phyloP scores from a whole-genome alignment of 2,888 invertebrate species.

The Cheilosia vulpina region DNA sequence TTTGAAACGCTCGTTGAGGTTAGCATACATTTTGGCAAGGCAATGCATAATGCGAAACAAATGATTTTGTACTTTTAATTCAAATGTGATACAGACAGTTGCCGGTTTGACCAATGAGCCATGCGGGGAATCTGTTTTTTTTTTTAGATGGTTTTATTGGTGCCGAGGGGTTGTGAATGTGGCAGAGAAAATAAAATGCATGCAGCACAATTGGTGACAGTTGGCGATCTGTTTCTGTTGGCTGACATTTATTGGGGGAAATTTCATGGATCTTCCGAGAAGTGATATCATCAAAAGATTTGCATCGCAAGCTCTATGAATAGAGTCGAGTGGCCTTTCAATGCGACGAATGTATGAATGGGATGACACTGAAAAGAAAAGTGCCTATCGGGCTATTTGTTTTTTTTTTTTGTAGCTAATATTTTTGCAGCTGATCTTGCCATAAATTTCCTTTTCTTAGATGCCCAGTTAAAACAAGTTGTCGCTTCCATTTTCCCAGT shows the following conservation, averaged over 20 bases:
- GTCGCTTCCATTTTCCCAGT: too few relatives aligned
- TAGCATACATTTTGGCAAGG: slow-evolving; percentile 47
- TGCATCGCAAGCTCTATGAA: background rate
- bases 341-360: background rate
- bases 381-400: background rate
- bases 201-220: slow-evolving; percentile 19
- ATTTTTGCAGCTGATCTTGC: too few relatives aligned
- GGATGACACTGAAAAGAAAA: background rate
- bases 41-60: slow-evolving; percentile 29
- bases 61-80: slow-evolving; percentile 51
- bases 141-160: slow-evolving; percentile 11
- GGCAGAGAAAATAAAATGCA: slow-evolving; percentile 27
- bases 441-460: too few relatives aligned
- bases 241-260: background rate
- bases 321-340: background rate
- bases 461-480: too few relatives aligned
- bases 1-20: slow-evolving; percentile 17
- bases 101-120: slow-evolving; percentile 44
- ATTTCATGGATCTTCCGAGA: slow-evolving; percentile 7
- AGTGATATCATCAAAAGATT: slow-evolving; percentile 20
- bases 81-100: slow-evolving; percentile 53
- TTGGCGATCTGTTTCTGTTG: slow-evolving; percentile 6
- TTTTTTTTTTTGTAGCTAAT: too few relatives aligned
- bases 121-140: background rate
- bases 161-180: slow-evolving; percentile 18